Base-by-base conservation (phyloP, 2,113 vertebrate genomes). In the Ursus arctos region DNA sequence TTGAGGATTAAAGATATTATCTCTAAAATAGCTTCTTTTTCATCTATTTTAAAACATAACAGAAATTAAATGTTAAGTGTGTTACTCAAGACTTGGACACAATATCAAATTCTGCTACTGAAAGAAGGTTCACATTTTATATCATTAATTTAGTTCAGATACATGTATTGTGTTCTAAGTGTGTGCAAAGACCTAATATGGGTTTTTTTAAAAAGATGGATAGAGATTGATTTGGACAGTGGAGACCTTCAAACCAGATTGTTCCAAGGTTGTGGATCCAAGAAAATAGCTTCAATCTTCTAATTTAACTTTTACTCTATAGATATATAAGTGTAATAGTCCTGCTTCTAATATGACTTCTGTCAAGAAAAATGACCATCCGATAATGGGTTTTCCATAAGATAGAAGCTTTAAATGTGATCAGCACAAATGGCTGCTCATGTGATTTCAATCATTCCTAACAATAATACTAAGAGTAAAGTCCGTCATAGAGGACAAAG, bases 31-130 rank as follows among this genome's bases (percentile, higher is more conserved):
- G 9, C 43, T 86, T 88, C 6, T 83, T 94, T 79, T 74, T 36
- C 28, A 88, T 43, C 43, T 43, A 90, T 65, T 97, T 94, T 57
- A 96, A 96, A 94, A 72, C 69, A 69, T 47, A 93, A 77, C 47
- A 93, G 74, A 80, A 95, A 88, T 33, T 51, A 82, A 76, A 57
- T n/a, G 21, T 12, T 88, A 74, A 65, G 6, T 61, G 28, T 82
- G 13, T 79, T 40, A 16, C 51, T 80, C 31, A 53, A 81, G 40
- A 3, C 12, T 57, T 69, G 11, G 36, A 80, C 12, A n/a, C 33
- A 67, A 47, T 14, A 28, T 53, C 22, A 40, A 15, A 8, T 83
- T 92, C 21, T 43, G 9, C 24, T 65, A 43, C 1, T 22, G 76
- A 97, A 92, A 88, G 53, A 65, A 92, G 7, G 6, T 71, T 84